Conservation (phyloP, 2,113 vertebrate species). For the Mesoclemmys tuberculata region DNA sequence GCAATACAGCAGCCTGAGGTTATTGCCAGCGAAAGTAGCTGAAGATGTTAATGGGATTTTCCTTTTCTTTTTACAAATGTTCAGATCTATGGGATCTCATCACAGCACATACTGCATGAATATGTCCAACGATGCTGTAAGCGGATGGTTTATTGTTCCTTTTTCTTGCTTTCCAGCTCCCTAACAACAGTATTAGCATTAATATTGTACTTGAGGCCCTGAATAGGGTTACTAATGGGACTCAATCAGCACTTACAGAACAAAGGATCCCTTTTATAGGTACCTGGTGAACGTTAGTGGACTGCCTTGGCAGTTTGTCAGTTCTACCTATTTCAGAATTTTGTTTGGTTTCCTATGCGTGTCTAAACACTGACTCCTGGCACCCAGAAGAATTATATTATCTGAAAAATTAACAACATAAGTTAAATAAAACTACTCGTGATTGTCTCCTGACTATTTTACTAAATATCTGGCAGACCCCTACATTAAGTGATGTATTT, state of each 20-base stretch:
- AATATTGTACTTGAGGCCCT: slow-evolving; percentile 63
- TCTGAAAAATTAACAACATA: slow-evolving; percentile 65
- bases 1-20: slow-evolving; percentile 61
- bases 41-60: slow-evolving; percentile 67
- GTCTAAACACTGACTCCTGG: background rate
- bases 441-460: slow-evolving; percentile 71
- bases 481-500: slow-evolving; percentile 63
- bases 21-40: slow-evolving; percentile 40
- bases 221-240: slow-evolving; percentile 55
- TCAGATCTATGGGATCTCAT: slow-evolving; percentile 54
- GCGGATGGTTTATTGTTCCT: slow-evolving; percentile 68
- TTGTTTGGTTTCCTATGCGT: background rate
- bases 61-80: slow-evolving; percentile 38
- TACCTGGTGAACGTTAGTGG: slow-evolving; percentile 49
- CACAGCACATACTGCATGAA: slow-evolving; percentile 54
- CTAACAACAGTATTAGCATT: slow-evolving; percentile 61
- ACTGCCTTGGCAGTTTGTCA: slow-evolving; percentile 64
- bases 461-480: slow-evolving; percentile 61
- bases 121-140: slow-evolving; percentile 61
- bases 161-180: slow-evolving; percentile 58
- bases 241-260: slow-evolving; percentile 69
- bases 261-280: slow-evolving; percentile 60
- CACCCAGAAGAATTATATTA: slow-evolving; percentile 40
- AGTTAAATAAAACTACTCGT: slow-evolving; percentile 20
- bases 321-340: background rate